A percentile compares a stretch with the other conserved stretches of the same genome.
These are phyloP conservation scores for Slavum lentiscoides DNA, from an alignment of 2,888 invertebrate species.

Conservation along the genomic window DNA sequence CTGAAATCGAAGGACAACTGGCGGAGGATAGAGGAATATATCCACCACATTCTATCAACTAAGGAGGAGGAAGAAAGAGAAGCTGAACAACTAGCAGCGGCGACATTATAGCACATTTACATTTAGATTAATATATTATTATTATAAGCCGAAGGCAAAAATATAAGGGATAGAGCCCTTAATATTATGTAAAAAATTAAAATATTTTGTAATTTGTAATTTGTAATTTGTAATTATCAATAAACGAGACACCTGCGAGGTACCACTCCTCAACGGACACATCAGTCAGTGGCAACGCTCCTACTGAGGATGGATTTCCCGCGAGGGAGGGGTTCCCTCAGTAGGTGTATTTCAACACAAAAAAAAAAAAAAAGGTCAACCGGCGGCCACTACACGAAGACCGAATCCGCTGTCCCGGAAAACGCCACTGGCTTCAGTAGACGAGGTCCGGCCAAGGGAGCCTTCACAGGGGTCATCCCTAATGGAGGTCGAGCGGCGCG, in stretches of 20 bases:
- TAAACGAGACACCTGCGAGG: neutral
- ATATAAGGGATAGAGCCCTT: neutral
- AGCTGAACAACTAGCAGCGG: neutral
- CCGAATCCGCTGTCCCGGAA: too few relatives aligned
- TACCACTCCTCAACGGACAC: neutral
- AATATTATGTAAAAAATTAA: neutral
- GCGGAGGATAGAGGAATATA: neutral
- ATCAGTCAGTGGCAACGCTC: neutral
- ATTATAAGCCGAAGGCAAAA: neutral
- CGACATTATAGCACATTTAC: too few relatives aligned
- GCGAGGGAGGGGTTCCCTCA: too few relatives aligned
- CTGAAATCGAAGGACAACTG: neutral
- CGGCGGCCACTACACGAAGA: too few relatives aligned
- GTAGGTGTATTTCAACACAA: too few relatives aligned
- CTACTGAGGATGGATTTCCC: neutral
- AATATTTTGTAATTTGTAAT: neutral
- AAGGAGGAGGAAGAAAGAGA: neutral
- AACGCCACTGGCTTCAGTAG: too few relatives aligned
- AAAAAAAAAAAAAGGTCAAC: too few relatives aligned
- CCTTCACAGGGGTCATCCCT: too few relatives aligned
- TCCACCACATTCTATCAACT: neutral
- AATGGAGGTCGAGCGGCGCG: too few relatives aligned
- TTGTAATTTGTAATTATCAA: too few relatives aligned
- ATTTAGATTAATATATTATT: too few relatives aligned
- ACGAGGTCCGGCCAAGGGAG: too few relatives aligned